Conservation (phyloP, 1,140 invertebrate species). For the Propsilocerus akamusi region DNA sequence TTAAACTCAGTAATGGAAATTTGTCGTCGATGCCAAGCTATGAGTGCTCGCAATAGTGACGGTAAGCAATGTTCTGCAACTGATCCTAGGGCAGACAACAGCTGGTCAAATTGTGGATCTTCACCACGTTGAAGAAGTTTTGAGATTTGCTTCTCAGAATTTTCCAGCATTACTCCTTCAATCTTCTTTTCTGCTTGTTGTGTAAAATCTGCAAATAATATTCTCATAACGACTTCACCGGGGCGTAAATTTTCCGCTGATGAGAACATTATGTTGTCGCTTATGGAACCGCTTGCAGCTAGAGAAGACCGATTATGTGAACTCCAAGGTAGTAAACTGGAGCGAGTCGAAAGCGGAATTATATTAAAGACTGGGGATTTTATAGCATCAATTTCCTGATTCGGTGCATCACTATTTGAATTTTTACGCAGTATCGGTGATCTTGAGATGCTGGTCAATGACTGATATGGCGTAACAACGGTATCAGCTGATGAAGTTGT, state of each 20-base stretch:
- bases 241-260: constrained; percentile 40
- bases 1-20: constrained; percentile 30
- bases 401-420: neutral
- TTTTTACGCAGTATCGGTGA: neutral
- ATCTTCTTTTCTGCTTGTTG: constrained; percentile 86
- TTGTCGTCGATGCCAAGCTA: constrained; percentile 91
- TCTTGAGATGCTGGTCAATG: neutral
- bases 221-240: constrained; percentile 89
- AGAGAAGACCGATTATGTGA: constrained; percentile 19
- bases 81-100: constrained; percentile 79
- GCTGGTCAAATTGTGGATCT: constrained; percentile 86
- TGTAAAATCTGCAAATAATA: constrained; percentile 87
- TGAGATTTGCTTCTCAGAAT: constrained; percentile 71
- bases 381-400: neutral
- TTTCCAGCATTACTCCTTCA: constrained; percentile 81
- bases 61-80: constrained; percentile 95
- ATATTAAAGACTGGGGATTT: neutral
- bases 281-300: constrained; percentile 11
- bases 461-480: neutral
- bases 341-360: constrained; percentile 15
- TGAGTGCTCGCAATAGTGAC: constrained; percentile 79
- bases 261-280: neutral
- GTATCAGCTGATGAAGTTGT: neutral
- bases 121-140: constrained; percentile 91
- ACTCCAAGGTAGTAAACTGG: constrained; percentile 21